phyloP scores from a whole-genome alignment of 2,113 vertebrate genomes.

The Chascanopsetta lugubris region DNA sequence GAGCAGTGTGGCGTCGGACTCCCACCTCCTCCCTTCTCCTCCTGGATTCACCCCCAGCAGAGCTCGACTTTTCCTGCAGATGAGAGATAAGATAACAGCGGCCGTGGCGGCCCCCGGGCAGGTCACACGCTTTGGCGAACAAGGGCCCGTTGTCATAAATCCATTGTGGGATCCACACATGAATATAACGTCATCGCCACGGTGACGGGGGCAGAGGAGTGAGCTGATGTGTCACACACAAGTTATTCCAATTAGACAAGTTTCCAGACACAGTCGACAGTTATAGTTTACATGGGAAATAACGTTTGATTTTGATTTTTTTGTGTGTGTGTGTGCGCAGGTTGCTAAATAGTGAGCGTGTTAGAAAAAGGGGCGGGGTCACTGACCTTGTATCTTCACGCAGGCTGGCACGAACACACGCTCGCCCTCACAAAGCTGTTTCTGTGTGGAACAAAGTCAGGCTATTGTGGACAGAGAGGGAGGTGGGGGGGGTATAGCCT shows the following conservation, averaged over 20 bases:
- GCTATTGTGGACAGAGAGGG: constrained; percentile 58
- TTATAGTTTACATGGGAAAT: too few species aligned
- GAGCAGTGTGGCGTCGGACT: too few species aligned
- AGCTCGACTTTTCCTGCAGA: constrained; percentile 31
- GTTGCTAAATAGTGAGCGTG: constrained; percentile 42
- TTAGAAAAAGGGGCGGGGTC: constrained; percentile 21
- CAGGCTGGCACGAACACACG: constrained; percentile 75
- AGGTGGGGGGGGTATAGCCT: constrained; percentile 36
- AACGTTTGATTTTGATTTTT: too few species aligned
- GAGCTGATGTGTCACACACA: not conserved
- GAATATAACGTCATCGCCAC: constrained; percentile 56
- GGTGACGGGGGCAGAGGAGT: constrained; percentile 13
- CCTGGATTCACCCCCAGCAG: constrained; percentile 8
- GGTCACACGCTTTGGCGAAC: constrained; percentile 50
- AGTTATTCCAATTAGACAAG: not conserved
- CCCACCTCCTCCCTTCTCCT: constrained; percentile 8
- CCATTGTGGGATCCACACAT: constrained; percentile 71
- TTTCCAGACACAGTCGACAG: constrained; percentile 7
- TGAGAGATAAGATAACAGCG: constrained; percentile 30
- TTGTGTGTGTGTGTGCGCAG: too few species aligned
- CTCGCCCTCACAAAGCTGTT: constrained; percentile 66
- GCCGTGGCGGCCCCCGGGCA: constrained; percentile 15
- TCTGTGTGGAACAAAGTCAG: constrained; percentile 73
- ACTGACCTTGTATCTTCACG: constrained; percentile 70
- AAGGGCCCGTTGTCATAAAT: constrained; percentile 58